These are phyloP conservation scores for Anguilla obscura DNA, from an alignment of 2,797 vertebrate species.

Conservation along the genomic window DNA sequence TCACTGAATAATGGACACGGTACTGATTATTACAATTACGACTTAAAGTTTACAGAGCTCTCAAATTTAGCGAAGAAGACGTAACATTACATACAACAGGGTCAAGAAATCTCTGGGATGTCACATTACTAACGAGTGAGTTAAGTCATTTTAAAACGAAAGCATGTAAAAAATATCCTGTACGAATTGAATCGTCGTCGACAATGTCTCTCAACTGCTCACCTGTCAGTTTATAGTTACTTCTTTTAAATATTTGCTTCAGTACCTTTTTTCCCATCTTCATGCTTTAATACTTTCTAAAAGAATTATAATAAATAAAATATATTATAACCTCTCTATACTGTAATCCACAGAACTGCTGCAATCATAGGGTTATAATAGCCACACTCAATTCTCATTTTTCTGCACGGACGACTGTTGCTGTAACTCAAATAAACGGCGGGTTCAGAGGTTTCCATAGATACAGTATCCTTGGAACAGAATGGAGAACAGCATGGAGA, in stretches of 20 bases:
- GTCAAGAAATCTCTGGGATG: too few relatives aligned
- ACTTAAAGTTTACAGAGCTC: too few relatives aligned
- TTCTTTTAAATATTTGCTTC: not conserved
- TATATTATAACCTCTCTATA: not conserved
- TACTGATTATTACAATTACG: too few relatives aligned
- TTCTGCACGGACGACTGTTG: conserved; percentile 45
- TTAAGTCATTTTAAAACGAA: too few relatives aligned
- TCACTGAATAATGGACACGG: too few relatives aligned
- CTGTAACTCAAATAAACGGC: conserved; percentile 41
- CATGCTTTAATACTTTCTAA: not conserved
- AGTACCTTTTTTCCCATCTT: not conserved
- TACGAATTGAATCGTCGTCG: too few relatives aligned
- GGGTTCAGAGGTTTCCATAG: conserved; percentile 51
- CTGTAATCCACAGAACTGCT: not conserved
- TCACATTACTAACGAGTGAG: too few relatives aligned
- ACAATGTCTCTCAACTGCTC: too few relatives aligned
- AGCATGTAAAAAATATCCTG: too few relatives aligned
- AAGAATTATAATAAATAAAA: not conserved
- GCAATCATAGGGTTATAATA: not conserved
- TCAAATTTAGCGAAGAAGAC: too few relatives aligned
- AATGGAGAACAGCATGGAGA: not conserved
- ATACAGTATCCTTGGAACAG: not conserved
- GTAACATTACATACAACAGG: too few relatives aligned
- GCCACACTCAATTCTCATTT: too few relatives aligned
- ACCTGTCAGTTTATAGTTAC: not conserved